These are phyloP conservation scores for Lepidocolaptes lacrymiger DNA, from an alignment of 2,797 vertebrate genomes.

Conservation along the genomic window DNA sequence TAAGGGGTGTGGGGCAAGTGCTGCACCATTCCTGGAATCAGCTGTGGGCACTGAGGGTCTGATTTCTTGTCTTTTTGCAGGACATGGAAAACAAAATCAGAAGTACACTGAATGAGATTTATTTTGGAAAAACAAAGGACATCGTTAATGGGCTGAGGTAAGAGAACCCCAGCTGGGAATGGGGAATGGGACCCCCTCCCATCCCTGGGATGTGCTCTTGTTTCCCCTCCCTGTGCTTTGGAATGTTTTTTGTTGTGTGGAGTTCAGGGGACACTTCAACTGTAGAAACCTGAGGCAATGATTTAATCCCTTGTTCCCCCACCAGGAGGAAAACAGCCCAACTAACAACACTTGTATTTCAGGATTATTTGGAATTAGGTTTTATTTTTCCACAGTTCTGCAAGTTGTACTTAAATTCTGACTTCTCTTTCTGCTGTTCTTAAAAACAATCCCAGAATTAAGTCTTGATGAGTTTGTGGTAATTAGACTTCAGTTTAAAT, in stretches of 20 bases:
- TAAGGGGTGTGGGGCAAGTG: not conserved
- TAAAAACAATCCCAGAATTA: not conserved
- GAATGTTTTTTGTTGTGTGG: not conserved
- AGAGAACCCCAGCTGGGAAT: not conserved
- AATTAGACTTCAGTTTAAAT: not conserved
- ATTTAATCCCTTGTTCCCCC: not conserved
- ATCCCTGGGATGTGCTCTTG: not conserved
- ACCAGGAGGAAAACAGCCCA: not conserved
- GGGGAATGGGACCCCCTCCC: too few species aligned
- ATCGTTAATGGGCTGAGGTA: slow-evolving; percentile 99
- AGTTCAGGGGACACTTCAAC: not conserved
- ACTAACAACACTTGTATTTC: not conserved
- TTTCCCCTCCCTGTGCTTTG: not conserved
- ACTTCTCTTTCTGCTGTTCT: not conserved
- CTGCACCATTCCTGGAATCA: rapidly evolving
- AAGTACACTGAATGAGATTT: slow-evolving; percentile 99
- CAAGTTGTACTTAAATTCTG: not conserved
- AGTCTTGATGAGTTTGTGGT: not conserved
- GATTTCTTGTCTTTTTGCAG: slow-evolving; percentile 66
- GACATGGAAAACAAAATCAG: slow-evolving; percentile 99
- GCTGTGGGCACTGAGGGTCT: not conserved
- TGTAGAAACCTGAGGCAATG: not conserved
- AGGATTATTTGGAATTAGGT: not conserved
- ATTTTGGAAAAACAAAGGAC: slow-evolving; percentile 99
- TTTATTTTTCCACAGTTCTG: not conserved